These are phyloP conservation scores for Sinocyclocheilus grahami DNA, from an alignment of 2,113 vertebrate species.

Conservation along the genomic window DNA sequence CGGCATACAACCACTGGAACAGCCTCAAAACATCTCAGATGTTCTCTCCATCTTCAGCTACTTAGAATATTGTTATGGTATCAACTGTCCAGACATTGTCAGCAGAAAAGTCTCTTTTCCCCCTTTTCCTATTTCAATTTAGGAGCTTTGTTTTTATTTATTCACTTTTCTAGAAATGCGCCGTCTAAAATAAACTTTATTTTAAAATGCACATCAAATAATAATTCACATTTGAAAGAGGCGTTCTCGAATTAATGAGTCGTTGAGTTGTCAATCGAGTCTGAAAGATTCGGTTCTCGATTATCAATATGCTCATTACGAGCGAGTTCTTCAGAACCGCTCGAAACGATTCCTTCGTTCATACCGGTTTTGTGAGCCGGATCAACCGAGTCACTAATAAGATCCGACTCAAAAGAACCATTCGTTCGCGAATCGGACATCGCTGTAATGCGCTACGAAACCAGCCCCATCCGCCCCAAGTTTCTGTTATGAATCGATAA, in stretches of 20 bases:
- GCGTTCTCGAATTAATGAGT: not conserved
- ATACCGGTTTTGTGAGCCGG: not conserved
- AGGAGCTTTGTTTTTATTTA: too few species aligned
- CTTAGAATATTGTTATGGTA: too few species aligned
- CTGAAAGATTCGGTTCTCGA: not conserved
- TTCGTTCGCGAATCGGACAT: slow-evolving; percentile 11
- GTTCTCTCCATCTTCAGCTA: too few species aligned
- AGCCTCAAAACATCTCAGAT: too few species aligned
- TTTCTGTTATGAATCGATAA: not conserved
- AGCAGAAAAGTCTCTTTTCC: too few species aligned
- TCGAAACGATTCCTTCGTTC: not conserved
- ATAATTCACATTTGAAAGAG: not conserved
- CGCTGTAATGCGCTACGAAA: slow-evolving; percentile 26
- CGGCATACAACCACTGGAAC: too few species aligned
- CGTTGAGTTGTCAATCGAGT: not conserved
- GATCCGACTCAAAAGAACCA: slow-evolving; percentile 6
- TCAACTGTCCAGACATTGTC: too few species aligned
- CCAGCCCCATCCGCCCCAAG: slow-evolving; percentile 1
- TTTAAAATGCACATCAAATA: not conserved
- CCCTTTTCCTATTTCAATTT: too few species aligned
- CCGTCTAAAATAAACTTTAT: not conserved
- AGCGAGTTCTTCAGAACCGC: not conserved
- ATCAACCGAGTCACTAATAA: not conserved
- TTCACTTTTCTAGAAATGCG: too few species aligned
- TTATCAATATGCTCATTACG: not conserved